A percentile compares a stretch with the other conserved stretches of the same genome.
These are phyloP conservation scores for Tetropium fuscum DNA, from an alignment of 2,888 invertebrate species.

Conservation along the genomic window DNA sequence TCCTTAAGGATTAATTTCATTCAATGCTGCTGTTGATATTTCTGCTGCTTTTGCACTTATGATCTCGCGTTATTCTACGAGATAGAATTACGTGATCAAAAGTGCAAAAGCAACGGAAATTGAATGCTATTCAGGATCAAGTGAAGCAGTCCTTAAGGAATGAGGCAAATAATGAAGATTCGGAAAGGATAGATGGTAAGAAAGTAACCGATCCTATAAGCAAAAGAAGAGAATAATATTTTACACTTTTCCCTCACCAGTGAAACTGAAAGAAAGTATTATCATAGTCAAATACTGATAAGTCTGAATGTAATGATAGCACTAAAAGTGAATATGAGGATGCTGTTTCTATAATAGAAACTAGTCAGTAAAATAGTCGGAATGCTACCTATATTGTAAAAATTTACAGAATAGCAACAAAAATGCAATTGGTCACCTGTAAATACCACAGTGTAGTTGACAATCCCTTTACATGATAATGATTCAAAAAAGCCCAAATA, in stretches of 20 bases:
- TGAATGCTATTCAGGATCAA: neutral
- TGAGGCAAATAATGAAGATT: neutral
- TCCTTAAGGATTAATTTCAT: too few species aligned
- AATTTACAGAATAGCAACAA: neutral
- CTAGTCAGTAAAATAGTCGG: slow-evolving; percentile 36
- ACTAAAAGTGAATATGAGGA: slow-evolving; percentile 65
- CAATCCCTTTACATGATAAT: slow-evolving; percentile 41
- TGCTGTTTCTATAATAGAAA: slow-evolving; percentile 54
- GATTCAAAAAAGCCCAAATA: slow-evolving; percentile 51
- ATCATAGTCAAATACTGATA: slow-evolving; percentile 29
- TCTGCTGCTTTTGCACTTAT: too few species aligned
- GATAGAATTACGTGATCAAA: slow-evolving; percentile 33
- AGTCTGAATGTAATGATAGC: slow-evolving; percentile 33
- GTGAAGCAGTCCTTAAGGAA: neutral
- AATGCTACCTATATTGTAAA: slow-evolving; percentile 21
- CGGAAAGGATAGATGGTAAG: slow-evolving; percentile 14
- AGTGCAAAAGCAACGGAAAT: slow-evolving; percentile 25
- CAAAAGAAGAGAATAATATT: slow-evolving; percentile 20
- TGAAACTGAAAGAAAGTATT: slow-evolving; percentile 38
- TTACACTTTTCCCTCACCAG: slow-evolving; percentile 1
- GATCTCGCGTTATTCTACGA: too few species aligned
- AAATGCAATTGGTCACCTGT: slow-evolving; percentile 1
- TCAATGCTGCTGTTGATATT: too few species aligned
- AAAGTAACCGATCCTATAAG: slow-evolving; percentile 36
- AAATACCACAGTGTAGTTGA: slow-evolving; percentile 42